phyloP scores from a whole-genome alignment of 2,113 vertebrate species.

The Narcine bancroftii region DNA sequence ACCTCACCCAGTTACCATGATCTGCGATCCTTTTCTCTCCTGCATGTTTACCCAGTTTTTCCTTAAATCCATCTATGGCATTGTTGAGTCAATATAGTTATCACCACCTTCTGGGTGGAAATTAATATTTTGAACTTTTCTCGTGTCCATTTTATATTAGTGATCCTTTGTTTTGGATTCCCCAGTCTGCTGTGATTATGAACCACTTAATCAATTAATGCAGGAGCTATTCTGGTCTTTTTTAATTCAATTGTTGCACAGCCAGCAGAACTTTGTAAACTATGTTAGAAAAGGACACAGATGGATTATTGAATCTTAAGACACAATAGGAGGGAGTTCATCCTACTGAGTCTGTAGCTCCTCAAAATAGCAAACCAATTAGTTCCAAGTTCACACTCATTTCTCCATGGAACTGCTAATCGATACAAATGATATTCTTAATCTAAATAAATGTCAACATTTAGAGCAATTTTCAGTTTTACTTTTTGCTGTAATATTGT shows the following conservation, averaged over 20 bases:
- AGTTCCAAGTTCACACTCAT: not conserved
- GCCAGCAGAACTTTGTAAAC: not conserved
- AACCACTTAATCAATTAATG: not conserved
- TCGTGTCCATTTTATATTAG: not conserved
- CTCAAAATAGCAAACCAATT: not conserved
- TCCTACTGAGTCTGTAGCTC: not conserved
- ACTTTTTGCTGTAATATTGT: not conserved
- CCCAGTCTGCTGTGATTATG: not conserved
- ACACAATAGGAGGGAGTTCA: not conserved
- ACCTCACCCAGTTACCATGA: not conserved
- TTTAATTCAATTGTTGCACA: not conserved
- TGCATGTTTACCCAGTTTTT: not conserved
- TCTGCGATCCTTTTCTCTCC: not conserved
- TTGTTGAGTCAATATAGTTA: not conserved
- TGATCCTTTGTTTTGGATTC: not conserved
- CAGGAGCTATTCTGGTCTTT: not conserved
- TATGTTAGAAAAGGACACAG: not conserved
- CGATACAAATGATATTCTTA: not conserved
- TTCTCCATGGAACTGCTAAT: not conserved
- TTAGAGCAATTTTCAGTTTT: not conserved
- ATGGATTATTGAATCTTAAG: not conserved
- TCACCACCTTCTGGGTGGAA: not conserved
- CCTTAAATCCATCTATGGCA: not conserved
- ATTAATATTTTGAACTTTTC: not conserved
- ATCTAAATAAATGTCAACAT: conserved; percentile 12